phyloP scores from a whole-genome alignment of 2,888 invertebrate genomes.

The Cephus rjabovi region DNA sequence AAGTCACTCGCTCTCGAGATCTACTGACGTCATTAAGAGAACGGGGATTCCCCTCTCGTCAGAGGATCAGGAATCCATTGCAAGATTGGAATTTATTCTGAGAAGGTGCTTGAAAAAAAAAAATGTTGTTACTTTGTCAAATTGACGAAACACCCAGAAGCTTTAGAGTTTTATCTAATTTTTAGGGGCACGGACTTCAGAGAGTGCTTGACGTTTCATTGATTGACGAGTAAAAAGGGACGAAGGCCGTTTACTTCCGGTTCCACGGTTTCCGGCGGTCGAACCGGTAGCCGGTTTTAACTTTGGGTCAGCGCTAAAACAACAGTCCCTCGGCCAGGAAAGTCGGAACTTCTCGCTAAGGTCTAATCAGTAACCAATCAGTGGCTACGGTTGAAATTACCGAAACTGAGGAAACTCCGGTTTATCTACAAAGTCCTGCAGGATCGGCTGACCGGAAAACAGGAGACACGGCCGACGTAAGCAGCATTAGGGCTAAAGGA shows the following conservation, averaged over 20 bases:
- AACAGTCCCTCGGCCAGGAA: background rate
- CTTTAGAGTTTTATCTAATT: background rate
- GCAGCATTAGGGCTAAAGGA: slow-evolving; percentile 2
- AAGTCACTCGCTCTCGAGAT: background rate
- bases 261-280: background rate
- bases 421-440: background rate
- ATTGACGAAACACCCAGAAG: background rate
- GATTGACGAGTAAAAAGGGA: background rate
- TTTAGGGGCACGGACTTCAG: background rate
- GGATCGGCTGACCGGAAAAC: background rate
- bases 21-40: background rate
- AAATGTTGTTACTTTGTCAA: background rate
- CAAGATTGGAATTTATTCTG: background rate
- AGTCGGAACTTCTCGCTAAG: background rate
- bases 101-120: background rate
- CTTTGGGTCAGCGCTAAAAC: background rate
- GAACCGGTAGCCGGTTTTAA: background rate
- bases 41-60: background rate
- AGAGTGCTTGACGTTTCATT: background rate
- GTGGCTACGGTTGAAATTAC: background rate
- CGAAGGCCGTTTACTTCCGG: background rate
- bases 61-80: background rate
- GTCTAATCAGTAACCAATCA: background rate
- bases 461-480: background rate
- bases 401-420: background rate